Conservation (phyloP, 2,113 vertebrate species). For the Mus spicilegus region DNA sequence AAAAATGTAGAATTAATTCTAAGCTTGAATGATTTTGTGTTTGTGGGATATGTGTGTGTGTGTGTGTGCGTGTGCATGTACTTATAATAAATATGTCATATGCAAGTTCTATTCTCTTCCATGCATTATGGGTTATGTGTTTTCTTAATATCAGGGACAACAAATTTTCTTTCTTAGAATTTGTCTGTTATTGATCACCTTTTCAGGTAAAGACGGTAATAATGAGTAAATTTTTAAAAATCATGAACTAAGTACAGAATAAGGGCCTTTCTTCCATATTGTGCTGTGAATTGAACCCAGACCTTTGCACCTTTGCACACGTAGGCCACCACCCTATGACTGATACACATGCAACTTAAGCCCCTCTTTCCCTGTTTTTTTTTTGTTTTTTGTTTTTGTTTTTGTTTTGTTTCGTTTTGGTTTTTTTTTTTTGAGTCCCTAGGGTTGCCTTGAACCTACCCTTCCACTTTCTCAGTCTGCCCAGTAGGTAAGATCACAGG, state of each 20-base stretch:
- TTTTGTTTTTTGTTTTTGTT: too few relatives aligned
- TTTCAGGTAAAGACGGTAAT: not conserved
- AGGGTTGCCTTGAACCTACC: not conserved
- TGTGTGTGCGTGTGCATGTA: not conserved
- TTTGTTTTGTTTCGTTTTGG: too few relatives aligned
- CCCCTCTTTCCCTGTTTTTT: not conserved
- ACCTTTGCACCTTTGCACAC: not conserved
- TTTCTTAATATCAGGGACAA: not conserved
- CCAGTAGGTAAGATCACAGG: not conserved
- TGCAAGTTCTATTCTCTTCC: not conserved
- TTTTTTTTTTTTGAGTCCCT: not conserved
- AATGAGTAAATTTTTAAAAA: not conserved
- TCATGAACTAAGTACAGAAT: not conserved
- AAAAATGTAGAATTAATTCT: constrained; percentile 27
- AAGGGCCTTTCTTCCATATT: not conserved
- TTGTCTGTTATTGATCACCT: not conserved
- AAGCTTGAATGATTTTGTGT: not conserved
- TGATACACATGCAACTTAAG: too few relatives aligned
- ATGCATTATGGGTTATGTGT: not conserved
- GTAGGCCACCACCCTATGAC: not conserved
- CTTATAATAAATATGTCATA: not conserved
- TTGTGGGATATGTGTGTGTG: not conserved
- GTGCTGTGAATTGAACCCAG: not conserved
- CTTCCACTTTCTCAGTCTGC: not conserved
- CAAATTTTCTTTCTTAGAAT: not conserved